These are phyloP conservation scores for Amiota mariae DNA, from an alignment of 2,888 invertebrate species.

Conservation along the genomic window DNA sequence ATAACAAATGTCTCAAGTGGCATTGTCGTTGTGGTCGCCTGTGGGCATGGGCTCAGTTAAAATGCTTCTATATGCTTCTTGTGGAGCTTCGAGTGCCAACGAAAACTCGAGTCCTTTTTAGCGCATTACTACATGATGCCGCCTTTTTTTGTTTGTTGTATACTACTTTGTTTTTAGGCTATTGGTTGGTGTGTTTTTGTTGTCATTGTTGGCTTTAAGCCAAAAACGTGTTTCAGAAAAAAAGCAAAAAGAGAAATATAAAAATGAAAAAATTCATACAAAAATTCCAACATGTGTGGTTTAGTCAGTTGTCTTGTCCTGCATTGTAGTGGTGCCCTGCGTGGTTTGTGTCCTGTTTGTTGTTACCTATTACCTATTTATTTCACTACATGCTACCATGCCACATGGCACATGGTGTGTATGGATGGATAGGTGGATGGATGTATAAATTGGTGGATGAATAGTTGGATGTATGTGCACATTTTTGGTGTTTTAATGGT, in stretches of 20 bases:
- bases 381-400: too few species aligned
- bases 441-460: too few species aligned
- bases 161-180: too few species aligned
- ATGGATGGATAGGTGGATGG: too few species aligned
- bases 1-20: constrained; percentile 6
- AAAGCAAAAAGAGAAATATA: too few species aligned
- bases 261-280: neutral
- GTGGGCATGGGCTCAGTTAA: neutral
- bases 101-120: neutral
- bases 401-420: too few species aligned
- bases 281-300: constrained; percentile 13
- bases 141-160: neutral
- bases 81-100: neutral
- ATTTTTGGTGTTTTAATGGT: neutral
- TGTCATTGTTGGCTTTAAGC: constrained; percentile 10
- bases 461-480: too few species aligned
- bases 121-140: constrained; percentile 3
- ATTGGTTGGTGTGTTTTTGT: too few species aligned
- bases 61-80: neutral
- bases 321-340: too few species aligned
- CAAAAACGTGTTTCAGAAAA: neutral
- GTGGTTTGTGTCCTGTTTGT: too few species aligned
- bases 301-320: neutral
- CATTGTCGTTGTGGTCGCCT: neutral
- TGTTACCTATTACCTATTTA: too few species aligned